Conservation (phyloP, 2,888 invertebrate genomes). For the Cephus runcator region DNA sequence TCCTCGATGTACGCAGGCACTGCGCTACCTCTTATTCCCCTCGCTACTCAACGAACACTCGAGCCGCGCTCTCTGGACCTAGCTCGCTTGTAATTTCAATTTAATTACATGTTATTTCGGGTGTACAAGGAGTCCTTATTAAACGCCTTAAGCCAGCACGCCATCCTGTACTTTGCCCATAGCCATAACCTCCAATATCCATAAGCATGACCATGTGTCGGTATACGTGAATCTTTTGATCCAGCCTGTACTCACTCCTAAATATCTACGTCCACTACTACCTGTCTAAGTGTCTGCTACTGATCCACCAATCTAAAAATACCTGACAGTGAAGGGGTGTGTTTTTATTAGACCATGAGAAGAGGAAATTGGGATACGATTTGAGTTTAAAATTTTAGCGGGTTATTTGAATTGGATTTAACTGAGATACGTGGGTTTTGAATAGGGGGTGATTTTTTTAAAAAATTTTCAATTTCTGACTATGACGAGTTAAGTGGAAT, state of each 20-base stretch:
- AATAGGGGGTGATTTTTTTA: neutral
- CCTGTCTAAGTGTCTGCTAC: neutral
- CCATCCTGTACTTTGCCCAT: slow-evolving; percentile 38
- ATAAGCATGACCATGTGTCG: neutral
- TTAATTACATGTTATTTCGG: slow-evolving; percentile 58
- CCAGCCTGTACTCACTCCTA: neutral
- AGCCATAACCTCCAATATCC: slow-evolving; percentile 12
- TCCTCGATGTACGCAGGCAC: neutral
- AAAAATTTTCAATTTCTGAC: neutral
- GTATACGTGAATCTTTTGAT: neutral
- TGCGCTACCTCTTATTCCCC: neutral
- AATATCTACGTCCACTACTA: neutral
- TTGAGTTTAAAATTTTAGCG: neutral
- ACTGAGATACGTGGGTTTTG: neutral
- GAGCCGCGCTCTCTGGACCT: neutral
- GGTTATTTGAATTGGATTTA: neutral
- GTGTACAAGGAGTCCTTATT: slow-evolving; percentile 44
- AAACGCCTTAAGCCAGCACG: slow-evolving; percentile 48
- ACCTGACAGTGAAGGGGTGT: neutral
- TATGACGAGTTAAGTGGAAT: neutral
- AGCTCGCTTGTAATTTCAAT: slow-evolving; percentile 28
- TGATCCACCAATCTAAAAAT: neutral
- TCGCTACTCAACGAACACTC: neutral
- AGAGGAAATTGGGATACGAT: neutral
- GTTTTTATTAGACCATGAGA: neutral